Conservation (phyloP, 2,113 vertebrate genomes). For the Pluvialis apricaria region DNA sequence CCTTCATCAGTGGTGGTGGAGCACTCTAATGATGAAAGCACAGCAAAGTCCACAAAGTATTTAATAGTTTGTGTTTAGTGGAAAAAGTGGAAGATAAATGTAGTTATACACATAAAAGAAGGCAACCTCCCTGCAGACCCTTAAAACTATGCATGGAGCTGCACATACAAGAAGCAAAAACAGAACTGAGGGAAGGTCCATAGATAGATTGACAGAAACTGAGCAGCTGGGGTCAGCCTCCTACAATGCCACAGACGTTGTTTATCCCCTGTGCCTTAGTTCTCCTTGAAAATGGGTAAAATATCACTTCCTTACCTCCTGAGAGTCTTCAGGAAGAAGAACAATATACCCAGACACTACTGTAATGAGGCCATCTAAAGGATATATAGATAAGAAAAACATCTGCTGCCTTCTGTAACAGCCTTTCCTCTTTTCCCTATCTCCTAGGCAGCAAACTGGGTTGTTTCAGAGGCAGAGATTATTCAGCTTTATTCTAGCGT, state of each 20-base stretch:
- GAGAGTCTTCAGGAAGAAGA: constrained; percentile 5
- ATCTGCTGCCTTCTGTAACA: neutral
- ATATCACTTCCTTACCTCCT: neutral
- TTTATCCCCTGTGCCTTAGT: neutral
- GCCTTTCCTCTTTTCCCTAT: constrained; percentile 5
- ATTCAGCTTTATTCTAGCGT: neutral
- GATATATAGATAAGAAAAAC: constrained; percentile 40
- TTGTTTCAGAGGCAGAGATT: neutral
- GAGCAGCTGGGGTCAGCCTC: neutral
- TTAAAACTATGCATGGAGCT: neutral
- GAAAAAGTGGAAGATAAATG: neutral
- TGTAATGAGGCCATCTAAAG: constrained; percentile 11
- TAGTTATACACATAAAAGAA: neutral
- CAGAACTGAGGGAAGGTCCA: neutral
- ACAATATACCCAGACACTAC: neutral
- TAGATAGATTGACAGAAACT: neutral
- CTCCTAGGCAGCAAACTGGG: constrained; percentile 9
- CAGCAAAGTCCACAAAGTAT: neutral
- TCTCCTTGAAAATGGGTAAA: neutral
- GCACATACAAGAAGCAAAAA: neutral
- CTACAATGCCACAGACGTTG: neutral
- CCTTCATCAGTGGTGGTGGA: neutral
- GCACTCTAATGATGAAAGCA: neutral
- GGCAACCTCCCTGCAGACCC: neutral
- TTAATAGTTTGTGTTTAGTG: neutral